These are phyloP conservation scores for Bettongia penicillata DNA, from an alignment of 2,113 vertebrate genomes.

Conservation along the genomic window DNA sequence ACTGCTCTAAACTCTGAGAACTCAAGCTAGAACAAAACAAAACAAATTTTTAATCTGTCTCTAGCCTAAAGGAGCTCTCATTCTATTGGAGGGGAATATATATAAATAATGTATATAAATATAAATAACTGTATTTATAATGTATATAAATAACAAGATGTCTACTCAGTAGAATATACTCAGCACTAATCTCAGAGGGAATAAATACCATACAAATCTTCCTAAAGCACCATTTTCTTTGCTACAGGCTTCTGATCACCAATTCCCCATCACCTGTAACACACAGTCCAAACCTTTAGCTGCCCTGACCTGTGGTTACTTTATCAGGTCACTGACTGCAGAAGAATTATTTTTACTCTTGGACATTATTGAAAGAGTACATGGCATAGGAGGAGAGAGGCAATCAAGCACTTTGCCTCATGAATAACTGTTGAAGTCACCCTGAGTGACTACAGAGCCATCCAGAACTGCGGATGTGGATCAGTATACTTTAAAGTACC, in stretches of 20 bases:
- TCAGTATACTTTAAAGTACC: background rate
- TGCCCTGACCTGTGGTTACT: slow-evolving; percentile 21
- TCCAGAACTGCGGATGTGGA: background rate
- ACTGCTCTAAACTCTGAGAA: background rate
- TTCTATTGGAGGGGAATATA: background rate
- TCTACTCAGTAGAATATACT: background rate
- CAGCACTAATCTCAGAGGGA: background rate
- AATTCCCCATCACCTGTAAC: slow-evolving; percentile 38
- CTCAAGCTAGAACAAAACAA: background rate
- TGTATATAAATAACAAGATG: background rate
- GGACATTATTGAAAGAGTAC: background rate
- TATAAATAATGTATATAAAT: background rate
- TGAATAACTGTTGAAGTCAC: background rate
- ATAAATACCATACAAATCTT: slow-evolving; percentile 11
- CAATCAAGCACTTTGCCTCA: background rate
- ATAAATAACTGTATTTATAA: background rate
- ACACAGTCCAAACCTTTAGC: slow-evolving; percentile 54
- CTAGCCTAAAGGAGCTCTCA: background rate
- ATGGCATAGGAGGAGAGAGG: background rate
- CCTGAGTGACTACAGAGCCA: background rate
- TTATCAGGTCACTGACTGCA: background rate
- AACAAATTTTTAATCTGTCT: background rate
- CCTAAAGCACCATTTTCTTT: background rate
- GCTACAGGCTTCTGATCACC: background rate
- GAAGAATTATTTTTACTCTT: background rate